These are phyloP conservation scores for Cliona cf. orientalis DNA, from an alignment of 37 sponge, comb jelly and placozoan species.

Conservation along the genomic window DNA sequence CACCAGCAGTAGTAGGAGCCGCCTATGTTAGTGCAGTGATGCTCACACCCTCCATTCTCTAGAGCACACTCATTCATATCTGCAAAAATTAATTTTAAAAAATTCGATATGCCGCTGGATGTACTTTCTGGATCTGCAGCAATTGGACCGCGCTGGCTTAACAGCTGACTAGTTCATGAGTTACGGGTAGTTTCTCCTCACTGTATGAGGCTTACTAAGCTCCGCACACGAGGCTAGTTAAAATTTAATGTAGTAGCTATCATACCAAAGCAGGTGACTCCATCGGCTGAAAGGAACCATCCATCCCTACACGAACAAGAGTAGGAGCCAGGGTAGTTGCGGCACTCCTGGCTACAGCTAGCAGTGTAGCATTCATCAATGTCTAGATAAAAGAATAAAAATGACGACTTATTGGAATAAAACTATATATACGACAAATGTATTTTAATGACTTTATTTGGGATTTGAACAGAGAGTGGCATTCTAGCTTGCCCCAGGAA, in stretches of 20 bases:
- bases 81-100: slow-evolving; percentile 6
- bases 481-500: too few relatives aligned
- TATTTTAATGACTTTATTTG: too few relatives aligned
- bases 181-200: neutral
- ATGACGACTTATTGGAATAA: too few relatives aligned
- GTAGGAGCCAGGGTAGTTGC: slow-evolving; percentile 40
- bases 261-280: slow-evolving; percentile 61
- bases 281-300: slow-evolving; percentile 53
- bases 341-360: slow-evolving; percentile 47
- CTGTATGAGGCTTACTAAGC: neutral
- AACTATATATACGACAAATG: too few relatives aligned
- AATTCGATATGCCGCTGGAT: neutral
- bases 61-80: slow-evolving; percentile 81
- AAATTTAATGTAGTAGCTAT: neutral
- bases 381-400: too few relatives aligned
- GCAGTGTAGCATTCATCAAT: slow-evolving; percentile 47
- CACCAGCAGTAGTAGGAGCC: slow-evolving; percentile 74
- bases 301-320: slow-evolving; percentile 50
- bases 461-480: too few relatives aligned
- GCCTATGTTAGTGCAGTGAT: slow-evolving; percentile 68
- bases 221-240: neutral
- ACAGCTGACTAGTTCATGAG: neutral
- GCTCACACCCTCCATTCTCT: slow-evolving; percentile 59
- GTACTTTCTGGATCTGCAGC: neutral
- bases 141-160: neutral